These are phyloP conservation scores for Chaenogobius annularis DNA, from an alignment of 2,113 vertebrate genomes.

Conservation along the genomic window DNA sequence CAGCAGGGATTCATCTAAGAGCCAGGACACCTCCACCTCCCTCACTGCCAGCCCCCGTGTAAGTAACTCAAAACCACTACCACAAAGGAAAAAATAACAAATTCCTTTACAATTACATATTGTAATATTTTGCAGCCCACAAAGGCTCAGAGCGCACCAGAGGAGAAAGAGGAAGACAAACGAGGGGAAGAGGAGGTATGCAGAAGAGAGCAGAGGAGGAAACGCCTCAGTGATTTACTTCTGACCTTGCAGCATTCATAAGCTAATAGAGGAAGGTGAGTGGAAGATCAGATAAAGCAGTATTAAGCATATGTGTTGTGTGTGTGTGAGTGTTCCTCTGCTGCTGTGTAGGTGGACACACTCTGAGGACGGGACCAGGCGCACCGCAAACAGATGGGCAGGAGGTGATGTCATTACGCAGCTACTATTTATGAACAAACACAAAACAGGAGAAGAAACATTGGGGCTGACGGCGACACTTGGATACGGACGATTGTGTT, in stretches of 20 bases:
- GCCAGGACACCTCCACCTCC: slow-evolving; percentile 85
- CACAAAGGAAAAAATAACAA: not conserved
- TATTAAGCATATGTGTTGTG: not conserved
- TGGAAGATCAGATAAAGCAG: slow-evolving; percentile 7
- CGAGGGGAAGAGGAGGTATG: slow-evolving; percentile 69
- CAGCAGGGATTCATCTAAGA: slow-evolving; percentile 87
- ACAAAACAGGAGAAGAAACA: slow-evolving; percentile 18
- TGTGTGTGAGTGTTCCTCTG: slow-evolving; percentile 25
- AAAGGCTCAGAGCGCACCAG: slow-evolving; percentile 71
- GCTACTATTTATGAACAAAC: slow-evolving; percentile 24
- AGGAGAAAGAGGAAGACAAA: slow-evolving; percentile 70
- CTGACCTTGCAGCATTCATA: slow-evolving; percentile 82
- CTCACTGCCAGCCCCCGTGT: slow-evolving; percentile 87
- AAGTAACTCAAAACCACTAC: slow-evolving; percentile 46
- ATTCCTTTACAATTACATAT: slow-evolving; percentile 22
- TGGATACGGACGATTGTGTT: slow-evolving; percentile 50
- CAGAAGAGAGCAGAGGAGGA: slow-evolving; percentile 80
- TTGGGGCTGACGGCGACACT: slow-evolving; percentile 39
- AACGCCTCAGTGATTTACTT: slow-evolving; percentile 89
- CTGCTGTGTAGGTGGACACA: slow-evolving; percentile 56
- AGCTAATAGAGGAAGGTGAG: slow-evolving; percentile 60
- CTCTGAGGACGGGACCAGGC: slow-evolving; percentile 58
- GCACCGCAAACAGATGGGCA: slow-evolving; percentile 54
- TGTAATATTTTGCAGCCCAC: slow-evolving; percentile 56
- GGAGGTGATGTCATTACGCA: slow-evolving; percentile 49